Evolutionary conservation across 2,888 invertebrate genomes (phyloP).

Genomic region (Serripes groenlandicus): DNA sequence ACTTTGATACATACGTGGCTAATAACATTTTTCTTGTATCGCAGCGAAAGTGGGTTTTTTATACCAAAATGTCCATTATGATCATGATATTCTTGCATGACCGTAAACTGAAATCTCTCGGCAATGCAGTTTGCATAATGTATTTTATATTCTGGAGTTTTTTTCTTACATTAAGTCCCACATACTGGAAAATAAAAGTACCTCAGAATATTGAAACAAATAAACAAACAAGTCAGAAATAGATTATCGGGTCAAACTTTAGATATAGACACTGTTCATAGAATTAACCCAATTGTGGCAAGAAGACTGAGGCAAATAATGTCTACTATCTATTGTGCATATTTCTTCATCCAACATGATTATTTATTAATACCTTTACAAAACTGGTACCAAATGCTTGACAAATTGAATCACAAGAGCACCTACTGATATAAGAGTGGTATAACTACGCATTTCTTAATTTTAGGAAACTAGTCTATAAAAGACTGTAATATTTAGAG

Average conservation of each 20-base stretch:
- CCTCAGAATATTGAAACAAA: neutral
- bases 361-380: neutral
- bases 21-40: constrained; percentile 47
- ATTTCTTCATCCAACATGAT: neutral
- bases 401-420: too few species aligned
- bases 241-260: neutral
- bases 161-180: constrained; percentile 9
- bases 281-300: neutral
- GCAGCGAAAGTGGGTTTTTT: constrained; percentile 3
- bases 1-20: constrained; percentile 58
- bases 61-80: neutral
- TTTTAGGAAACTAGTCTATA: too few species aligned
- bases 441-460: too few species aligned
- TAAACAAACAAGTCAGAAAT: neutral
- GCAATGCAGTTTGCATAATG: constrained; percentile 39
- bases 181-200: neutral
- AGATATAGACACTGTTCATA: neutral
- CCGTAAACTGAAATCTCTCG: constrained; percentile 18
- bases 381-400: neutral
- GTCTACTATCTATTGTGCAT: neutral
- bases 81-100: neutral
- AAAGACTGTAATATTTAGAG: too few species aligned
- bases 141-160: constrained; percentile 22
- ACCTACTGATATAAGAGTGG: too few species aligned
- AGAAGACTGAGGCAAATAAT: neutral